Evolutionary conservation across 2,888 invertebrate species (phyloP).

Genomic region (Chaetoderma sp.): DNA sequence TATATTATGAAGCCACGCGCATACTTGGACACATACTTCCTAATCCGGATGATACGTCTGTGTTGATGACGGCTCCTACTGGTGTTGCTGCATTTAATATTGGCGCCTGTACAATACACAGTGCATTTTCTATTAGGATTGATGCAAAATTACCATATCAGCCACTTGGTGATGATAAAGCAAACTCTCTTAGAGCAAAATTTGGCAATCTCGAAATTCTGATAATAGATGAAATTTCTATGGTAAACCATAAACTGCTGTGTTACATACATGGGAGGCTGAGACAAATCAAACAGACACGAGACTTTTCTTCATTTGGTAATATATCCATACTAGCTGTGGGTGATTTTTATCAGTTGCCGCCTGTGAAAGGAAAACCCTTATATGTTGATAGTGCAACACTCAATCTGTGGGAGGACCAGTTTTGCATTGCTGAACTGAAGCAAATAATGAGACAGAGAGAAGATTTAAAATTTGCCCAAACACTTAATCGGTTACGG

Average conservation of each 20-base stretch:
- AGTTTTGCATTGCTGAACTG: slow-evolving; percentile 22
- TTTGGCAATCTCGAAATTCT: slow-evolving; percentile 13
- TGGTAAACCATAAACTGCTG: slow-evolving; percentile 16
- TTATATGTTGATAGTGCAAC: background rate
- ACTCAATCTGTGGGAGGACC: slow-evolving; percentile 22
- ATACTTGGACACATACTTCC: background rate
- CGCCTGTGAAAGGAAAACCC: slow-evolving; percentile 20
- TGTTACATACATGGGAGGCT: slow-evolving; percentile 19
- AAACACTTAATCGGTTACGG: slow-evolving; percentile 20
- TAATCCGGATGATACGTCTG: slow-evolving; percentile 14
- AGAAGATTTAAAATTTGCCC: slow-evolving; percentile 15
- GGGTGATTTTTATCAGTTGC: slow-evolving; percentile 31
- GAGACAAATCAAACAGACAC: slow-evolving; percentile 23
- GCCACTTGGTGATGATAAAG: slow-evolving; percentile 14
- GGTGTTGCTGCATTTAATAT: slow-evolving; percentile 27
- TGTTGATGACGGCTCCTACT: slow-evolving; percentile 21
- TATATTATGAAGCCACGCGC: slow-evolving; percentile 11
- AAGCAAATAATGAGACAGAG: slow-evolving; percentile 27
- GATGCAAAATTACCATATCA: slow-evolving; percentile 1
- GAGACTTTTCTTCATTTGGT: slow-evolving; percentile 13
- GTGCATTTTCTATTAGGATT: slow-evolving; percentile 7
- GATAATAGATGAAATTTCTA: slow-evolving; percentile 24
- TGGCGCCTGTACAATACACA: slow-evolving; percentile 21
- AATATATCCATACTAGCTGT: slow-evolving; percentile 11
- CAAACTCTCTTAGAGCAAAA: slow-evolving; percentile 12